Conservation (phyloP, 2,797 vertebrate species). For the Eidolon dupreanum region DNA sequence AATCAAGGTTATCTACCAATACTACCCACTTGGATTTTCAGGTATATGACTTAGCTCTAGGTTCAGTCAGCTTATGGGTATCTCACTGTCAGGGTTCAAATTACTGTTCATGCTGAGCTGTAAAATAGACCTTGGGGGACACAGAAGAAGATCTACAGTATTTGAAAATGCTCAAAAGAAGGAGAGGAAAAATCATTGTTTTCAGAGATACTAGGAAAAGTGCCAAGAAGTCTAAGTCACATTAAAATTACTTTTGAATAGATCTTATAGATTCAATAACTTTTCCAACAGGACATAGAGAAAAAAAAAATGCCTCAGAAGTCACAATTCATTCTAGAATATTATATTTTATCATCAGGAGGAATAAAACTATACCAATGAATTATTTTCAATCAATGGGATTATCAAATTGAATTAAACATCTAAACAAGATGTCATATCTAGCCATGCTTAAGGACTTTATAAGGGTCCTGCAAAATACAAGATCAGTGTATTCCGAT, state of each 20-base stretch:
- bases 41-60: not conserved
- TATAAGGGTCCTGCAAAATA: not conserved
- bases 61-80: not conserved
- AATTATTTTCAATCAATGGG: not conserved
- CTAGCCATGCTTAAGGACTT: not conserved
- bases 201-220: not conserved
- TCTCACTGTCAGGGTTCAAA: not conserved
- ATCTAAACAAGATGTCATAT: not conserved
- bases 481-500: not conserved
- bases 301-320: not conserved
- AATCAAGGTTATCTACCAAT: not conserved
- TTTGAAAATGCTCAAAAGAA: not conserved
- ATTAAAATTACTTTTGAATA: not conserved
- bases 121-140: not conserved
- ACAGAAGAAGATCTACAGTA: not conserved
- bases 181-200: not conserved
- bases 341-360: constrained; percentile 1
- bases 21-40: not conserved
- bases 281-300: not conserved
- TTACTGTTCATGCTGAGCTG: not conserved
- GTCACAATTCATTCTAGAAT: not conserved
- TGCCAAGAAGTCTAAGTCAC: not conserved
- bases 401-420: constrained; percentile 30
- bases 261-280: not conserved
- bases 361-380: constrained; percentile 5